A percentile compares a stretch with the other conserved stretches of the same genome.
Evolutionary conservation across 2,113 vertebrate species (phyloP).

Genomic region (Python bivittatus): DNA sequence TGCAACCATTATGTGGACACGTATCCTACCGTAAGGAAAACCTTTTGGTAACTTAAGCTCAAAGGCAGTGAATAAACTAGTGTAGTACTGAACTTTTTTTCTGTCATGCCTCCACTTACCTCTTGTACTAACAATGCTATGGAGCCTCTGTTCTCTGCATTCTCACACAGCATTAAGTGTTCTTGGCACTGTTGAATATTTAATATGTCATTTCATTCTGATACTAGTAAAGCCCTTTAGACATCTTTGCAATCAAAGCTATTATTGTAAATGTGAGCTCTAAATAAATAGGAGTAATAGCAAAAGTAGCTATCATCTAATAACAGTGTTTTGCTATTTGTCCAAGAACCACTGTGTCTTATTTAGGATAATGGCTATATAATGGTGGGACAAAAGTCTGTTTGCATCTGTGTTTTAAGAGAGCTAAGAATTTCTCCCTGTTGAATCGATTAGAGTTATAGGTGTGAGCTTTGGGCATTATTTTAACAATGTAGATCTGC

Average conservation of each 20-base stretch:
- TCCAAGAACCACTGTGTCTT: neutral
- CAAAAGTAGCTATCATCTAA: conserved; percentile 17
- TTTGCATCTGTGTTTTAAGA: neutral
- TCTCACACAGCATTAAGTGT: neutral
- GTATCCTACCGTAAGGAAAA: conserved; percentile 18
- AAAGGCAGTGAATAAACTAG: neutral
- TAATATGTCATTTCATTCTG: conserved; percentile 19
- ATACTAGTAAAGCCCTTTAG: conserved; percentile 23
- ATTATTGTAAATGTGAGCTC: conserved; percentile 36
- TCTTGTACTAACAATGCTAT: neutral
- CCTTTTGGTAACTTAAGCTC: conserved; percentile 13
- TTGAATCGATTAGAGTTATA: neutral
- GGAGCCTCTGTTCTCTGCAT: conserved; percentile 20
- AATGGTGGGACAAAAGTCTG: neutral
- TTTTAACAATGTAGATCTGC: neutral
- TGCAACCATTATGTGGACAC: neutral
- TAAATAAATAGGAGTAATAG: conserved; percentile 26
- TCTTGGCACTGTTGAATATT: conserved; percentile 39
- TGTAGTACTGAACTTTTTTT: neutral
- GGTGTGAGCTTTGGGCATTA: neutral
- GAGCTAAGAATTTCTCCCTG: neutral
- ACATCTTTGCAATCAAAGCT: conserved; percentile 33
- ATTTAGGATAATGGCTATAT: neutral
- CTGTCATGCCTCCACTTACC: conserved; percentile 9
- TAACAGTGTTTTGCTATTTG: neutral